Conservation (phyloP, 2,888 invertebrate species). For the Drosophila siamana region DNA sequence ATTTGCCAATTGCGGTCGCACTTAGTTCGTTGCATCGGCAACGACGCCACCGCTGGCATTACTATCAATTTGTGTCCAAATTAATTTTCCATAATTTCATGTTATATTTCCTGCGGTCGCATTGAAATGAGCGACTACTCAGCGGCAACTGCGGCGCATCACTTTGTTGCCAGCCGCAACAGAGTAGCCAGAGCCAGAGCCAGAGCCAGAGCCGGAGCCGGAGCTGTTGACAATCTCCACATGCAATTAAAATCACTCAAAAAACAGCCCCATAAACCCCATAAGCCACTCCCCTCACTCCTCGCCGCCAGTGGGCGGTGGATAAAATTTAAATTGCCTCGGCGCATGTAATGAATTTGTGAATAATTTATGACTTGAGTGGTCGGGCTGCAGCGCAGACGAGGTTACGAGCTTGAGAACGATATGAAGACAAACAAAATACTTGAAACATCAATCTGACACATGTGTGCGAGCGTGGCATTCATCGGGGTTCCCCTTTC, state of each 20-base stretch:
- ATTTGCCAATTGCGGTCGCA: constrained; percentile 75
- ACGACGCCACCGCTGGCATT: not conserved
- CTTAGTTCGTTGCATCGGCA: constrained; percentile 16
- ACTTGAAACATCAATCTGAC: constrained; percentile 36
- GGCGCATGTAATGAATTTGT: constrained; percentile 71
- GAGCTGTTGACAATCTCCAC: constrained; percentile 31
- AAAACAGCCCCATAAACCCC: constrained; percentile 17
- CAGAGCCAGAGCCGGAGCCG: too few species aligned
- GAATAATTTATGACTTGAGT: constrained; percentile 66
- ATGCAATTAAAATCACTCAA: constrained; percentile 67
- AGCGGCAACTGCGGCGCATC: not conserved
- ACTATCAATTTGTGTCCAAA: constrained; percentile 62
- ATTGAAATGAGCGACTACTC: constrained; percentile 16
- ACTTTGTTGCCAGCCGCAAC: constrained; percentile 23
- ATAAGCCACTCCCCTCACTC: too few species aligned
- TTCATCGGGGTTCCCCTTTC: constrained; percentile 21
- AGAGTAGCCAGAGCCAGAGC: constrained; percentile 11
- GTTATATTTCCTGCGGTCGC: constrained; percentile 53
- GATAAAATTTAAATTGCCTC: constrained; percentile 44
- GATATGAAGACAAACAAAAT: constrained; percentile 38
- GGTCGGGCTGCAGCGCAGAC: constrained; percentile 20
- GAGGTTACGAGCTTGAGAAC: constrained; percentile 18
- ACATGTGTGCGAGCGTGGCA: constrained; percentile 18
- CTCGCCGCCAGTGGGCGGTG: too few species aligned
- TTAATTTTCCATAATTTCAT: constrained; percentile 75